Evolutionary conservation across 2,888 invertebrate species (phyloP).

Genomic region (Loripinus fragilis): DNA sequence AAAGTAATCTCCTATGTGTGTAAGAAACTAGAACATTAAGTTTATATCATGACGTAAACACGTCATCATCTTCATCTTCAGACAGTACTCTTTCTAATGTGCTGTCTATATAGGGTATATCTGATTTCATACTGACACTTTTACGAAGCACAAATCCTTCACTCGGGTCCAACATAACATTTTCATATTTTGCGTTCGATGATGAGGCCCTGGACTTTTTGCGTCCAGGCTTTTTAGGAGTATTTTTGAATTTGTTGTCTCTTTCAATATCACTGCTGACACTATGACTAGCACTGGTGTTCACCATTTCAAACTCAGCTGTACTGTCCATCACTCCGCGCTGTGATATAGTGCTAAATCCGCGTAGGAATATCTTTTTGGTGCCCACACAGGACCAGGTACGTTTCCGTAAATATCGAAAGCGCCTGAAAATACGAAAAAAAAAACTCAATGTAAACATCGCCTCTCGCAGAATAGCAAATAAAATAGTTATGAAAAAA

Average conservation of each 20-base stretch:
- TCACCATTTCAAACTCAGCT: constrained; percentile 56
- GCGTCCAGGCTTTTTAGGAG: constrained; percentile 55
- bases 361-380: constrained; percentile 42
- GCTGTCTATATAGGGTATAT: constrained; percentile 55
- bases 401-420: constrained; percentile 9
- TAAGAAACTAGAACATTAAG: not conserved
- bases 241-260: constrained; percentile 9
- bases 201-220: constrained; percentile 45
- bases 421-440: constrained; percentile 11
- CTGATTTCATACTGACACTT: constrained; percentile 53
- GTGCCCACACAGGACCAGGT: constrained; percentile 29
- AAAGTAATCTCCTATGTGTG: no score
- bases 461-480: no score
- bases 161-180: constrained; percentile 46
- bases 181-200: constrained; percentile 48
- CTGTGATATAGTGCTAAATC: constrained; percentile 52
- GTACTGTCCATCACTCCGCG: constrained; percentile 57
- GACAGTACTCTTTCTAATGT: constrained; percentile 36
- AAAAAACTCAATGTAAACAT: no score
- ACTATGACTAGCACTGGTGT: constrained; percentile 34
- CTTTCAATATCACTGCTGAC: constrained; percentile 35
- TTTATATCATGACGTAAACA: constrained; percentile 29
- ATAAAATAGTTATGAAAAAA: no score
- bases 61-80: constrained; percentile 48
- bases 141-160: constrained; percentile 47